phyloP scores from a whole-genome alignment of 2,888 invertebrate genomes.

The Eupithecia exiguata region DNA sequence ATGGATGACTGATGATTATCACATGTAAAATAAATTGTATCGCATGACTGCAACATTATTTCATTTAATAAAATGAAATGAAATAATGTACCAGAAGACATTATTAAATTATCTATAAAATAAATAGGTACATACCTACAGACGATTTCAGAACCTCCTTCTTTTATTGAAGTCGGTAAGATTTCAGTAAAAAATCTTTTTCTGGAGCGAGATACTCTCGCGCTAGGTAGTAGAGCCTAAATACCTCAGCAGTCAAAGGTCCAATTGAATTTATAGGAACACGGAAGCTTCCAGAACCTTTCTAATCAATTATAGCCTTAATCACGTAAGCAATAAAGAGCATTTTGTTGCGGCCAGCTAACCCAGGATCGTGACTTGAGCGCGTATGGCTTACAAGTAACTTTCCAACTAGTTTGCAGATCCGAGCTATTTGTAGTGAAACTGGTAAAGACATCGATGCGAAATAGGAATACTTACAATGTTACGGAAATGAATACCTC shows the following conservation, averaged over 20 bases:
- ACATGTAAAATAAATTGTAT: too few species aligned
- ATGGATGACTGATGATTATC: too few species aligned
- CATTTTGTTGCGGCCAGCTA: conserved; percentile 25
- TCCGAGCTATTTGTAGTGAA: conserved; percentile 67
- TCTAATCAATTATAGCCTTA: conserved; percentile 26
- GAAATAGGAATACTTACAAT: conserved; percentile 21
- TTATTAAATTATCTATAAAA: too few species aligned
- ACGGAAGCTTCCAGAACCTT: conserved; percentile 37
- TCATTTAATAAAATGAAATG: too few species aligned
- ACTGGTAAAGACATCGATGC: conserved; percentile 49
- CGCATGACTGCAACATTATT: too few species aligned
- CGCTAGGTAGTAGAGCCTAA: not conserved
- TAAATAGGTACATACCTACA: too few species aligned
- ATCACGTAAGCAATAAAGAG: conserved; percentile 28
- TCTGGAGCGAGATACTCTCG: not conserved
- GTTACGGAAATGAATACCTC: not conserved
- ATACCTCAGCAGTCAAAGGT: conserved; percentile 6
- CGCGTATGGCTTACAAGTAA: conserved; percentile 56
- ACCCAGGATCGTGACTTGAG: conserved; percentile 50
- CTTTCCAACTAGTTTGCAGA: conserved; percentile 77
- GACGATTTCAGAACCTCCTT: too few species aligned
- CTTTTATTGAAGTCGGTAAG: too few species aligned
- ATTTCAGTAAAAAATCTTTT: not conserved
- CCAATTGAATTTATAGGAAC: conserved; percentile 40
- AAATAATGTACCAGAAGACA: too few species aligned